These are phyloP conservation scores for Styela plicata DNA, from an alignment of 23 tunicate genomes.

Conservation along the genomic window DNA sequence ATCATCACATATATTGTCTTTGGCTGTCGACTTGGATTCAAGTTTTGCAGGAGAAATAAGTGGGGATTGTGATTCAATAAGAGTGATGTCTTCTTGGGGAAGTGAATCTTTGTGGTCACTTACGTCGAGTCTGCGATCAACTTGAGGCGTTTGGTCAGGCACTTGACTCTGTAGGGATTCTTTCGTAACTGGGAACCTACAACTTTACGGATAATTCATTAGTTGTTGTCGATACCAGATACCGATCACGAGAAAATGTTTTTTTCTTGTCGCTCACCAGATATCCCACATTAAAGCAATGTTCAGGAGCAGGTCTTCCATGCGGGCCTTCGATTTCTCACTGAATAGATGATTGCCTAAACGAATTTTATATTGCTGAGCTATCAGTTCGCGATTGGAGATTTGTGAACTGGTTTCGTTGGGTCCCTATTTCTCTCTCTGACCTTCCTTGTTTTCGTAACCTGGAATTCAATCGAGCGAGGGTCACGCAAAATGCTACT, in stretches of 20 bases:
- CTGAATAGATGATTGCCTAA: neutral
- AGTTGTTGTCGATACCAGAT: slow-evolving; percentile 3
- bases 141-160: neutral
- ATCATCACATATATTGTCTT: no score
- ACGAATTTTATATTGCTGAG: neutral
- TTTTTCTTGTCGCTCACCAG: neutral
- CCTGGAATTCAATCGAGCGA: neutral
- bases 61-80: neutral
- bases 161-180: neutral
- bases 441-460: neutral
- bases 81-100: neutral
- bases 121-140: neutral
- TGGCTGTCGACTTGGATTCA: neutral
- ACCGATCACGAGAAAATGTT: neutral
- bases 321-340: neutral
- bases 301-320: neutral
- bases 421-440: neutral
- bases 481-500: neutral
- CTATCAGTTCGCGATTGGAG: neutral
- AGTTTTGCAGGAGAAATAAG: neutral
- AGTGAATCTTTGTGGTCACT: neutral
- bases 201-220: neutral
- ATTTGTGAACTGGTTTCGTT: neutral
- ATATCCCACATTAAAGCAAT: neutral
- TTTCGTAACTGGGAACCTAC: neutral